Evolutionary conservation across 1,140 invertebrate species (phyloP).

Genomic region (Rhizoglyphus robini): DNA sequence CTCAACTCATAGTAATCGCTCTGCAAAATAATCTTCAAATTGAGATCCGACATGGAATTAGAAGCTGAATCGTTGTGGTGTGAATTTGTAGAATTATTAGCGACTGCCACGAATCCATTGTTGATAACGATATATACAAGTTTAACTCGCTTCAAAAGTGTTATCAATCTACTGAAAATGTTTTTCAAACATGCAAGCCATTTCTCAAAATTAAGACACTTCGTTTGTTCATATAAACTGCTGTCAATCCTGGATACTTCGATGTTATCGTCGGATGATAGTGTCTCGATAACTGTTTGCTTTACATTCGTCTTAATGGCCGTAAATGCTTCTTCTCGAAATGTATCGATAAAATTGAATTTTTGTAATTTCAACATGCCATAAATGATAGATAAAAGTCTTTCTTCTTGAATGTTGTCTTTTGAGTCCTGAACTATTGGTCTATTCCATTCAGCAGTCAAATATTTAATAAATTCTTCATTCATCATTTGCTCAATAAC

Average conservation of each 20-base stretch:
- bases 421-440: constrained; percentile 39
- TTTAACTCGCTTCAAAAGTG: constrained; percentile 48
- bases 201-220: constrained; percentile 51
- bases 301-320: constrained; percentile 76
- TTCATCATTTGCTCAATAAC: constrained; percentile 92
- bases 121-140: constrained; percentile 32
- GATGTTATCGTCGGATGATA: constrained; percentile 35
- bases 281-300: constrained; percentile 42
- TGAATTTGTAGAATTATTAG: not conserved
- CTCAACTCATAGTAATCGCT: constrained; percentile 53
- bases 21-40: constrained; percentile 42
- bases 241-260: constrained; percentile 52
- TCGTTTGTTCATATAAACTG: constrained; percentile 52
- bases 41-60: not conserved
- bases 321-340: constrained; percentile 73
- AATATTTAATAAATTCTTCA: constrained; percentile 83
- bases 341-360: constrained; percentile 72
- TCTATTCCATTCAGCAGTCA: constrained; percentile 78
- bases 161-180: constrained; percentile 52
- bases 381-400: constrained; percentile 70
- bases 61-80: not conserved
- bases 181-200: constrained; percentile 62
- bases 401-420: constrained; percentile 44
- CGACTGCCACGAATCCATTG: constrained; percentile 13
- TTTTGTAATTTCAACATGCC: constrained; percentile 70